Percentiles rank a stretch among this genome's conserved stretches.
Evolutionary conservation across 2,113 vertebrate species (phyloP).

Genomic region (Phasianus colchicus): DNA sequence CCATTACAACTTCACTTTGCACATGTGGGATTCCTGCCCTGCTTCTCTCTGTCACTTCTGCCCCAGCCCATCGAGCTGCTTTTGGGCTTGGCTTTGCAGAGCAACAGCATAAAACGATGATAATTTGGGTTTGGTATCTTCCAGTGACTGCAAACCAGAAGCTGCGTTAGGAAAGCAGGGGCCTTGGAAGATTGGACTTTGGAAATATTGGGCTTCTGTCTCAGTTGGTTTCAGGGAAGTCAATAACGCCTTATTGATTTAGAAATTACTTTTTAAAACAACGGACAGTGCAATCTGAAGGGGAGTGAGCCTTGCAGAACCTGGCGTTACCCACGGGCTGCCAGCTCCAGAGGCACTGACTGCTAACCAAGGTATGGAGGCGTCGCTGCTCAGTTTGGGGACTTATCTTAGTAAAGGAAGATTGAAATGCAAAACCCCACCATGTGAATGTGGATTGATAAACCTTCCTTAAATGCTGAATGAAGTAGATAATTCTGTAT

Average conservation of each 20-base stretch:
- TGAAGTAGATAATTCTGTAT: not conserved
- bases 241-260: not conserved
- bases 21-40: rapidly evolving
- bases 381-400: not conserved
- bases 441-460: not conserved
- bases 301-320: not conserved
- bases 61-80: not conserved
- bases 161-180: not conserved
- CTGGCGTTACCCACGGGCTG: not conserved
- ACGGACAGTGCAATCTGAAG: not conserved
- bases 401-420: not conserved
- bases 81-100: not conserved
- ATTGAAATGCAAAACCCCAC: too few relatives aligned
- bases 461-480: not conserved
- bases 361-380: not conserved
- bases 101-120: rapidly evolving
- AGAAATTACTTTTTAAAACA: not conserved
- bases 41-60: not conserved
- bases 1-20: not conserved
- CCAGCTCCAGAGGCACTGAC: not conserved
- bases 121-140: not conserved
- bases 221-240: not conserved
- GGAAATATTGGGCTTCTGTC: not conserved
- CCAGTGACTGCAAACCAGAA: rapidly evolving
- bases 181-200: not conserved